Evolutionary conservation across 2,888 invertebrate species (phyloP).

Genomic region (Spialia ferax): DNA sequence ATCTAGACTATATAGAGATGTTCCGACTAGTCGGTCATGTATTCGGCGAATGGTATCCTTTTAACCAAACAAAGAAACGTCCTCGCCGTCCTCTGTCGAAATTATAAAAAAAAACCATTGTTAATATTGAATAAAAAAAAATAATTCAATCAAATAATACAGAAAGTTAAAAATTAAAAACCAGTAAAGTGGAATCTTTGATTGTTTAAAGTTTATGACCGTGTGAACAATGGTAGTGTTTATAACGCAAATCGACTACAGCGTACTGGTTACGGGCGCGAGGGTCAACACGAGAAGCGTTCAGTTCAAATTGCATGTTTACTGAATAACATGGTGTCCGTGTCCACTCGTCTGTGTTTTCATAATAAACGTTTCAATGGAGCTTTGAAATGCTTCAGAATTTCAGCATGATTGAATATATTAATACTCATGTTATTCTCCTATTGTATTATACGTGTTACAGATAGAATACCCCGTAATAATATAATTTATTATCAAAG

Average conservation of each 20-base stretch:
- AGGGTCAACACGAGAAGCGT: conserved; percentile 54
- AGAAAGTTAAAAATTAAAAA: not conserved
- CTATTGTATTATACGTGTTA: too few relatives aligned
- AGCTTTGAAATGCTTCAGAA: conserved; percentile 55
- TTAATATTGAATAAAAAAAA: too few relatives aligned
- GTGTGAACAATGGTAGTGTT: conserved; percentile 54
- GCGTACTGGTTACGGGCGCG: conserved; percentile 42
- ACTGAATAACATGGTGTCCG: conserved; percentile 55
- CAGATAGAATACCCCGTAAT: too few relatives aligned
- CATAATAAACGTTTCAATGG: conserved; percentile 70
- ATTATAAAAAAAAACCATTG: not conserved
- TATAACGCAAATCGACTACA: conserved; percentile 38
- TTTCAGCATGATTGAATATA: too few relatives aligned
- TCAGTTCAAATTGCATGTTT: conserved; percentile 69
- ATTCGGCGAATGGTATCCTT: not conserved
- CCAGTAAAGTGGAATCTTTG: not conserved
- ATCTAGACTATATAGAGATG: too few relatives aligned
- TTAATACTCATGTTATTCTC: too few relatives aligned
- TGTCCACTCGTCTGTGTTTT: conserved; percentile 66
- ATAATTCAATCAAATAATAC: not conserved
- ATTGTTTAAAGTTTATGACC: conserved; percentile 39
- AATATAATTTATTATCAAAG: too few relatives aligned
- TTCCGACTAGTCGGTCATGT: too few relatives aligned
- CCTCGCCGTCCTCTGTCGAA: not conserved
- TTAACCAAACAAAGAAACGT: not conserved